Evolutionary conservation across 92 coral and sea anemone genomes (phyloP), one percentile per base, ranked within the genome.

Genomic region (Paramuricea clavata): DNA sequence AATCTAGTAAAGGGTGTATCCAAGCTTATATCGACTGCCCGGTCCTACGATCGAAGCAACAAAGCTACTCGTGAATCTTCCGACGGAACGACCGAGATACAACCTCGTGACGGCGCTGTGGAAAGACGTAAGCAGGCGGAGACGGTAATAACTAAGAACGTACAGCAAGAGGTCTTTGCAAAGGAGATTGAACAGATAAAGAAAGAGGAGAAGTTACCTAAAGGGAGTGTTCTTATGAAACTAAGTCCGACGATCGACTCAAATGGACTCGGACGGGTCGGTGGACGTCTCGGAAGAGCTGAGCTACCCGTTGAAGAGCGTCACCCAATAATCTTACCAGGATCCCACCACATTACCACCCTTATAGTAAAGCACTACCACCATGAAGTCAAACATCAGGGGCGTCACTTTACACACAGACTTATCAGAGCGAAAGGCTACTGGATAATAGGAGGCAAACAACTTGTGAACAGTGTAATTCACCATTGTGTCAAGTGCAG

Each of bases 281-380:
- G 88, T 19, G 87, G 93, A 42, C 83, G 87, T 52, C 81, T 90
- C 5, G 67, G 74, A 7, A 54, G 39, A 57, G 87, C 90, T n/a
- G 88, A 72, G 12, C 78, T 86, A 1, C 56, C 32, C 81, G 19
- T 81, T 27, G 78, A 86, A 54, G 85, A 86, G 35, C 54, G 87
- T 11, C 93, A 90, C 64, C 92, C 92, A 22, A n/a, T 90, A 15
- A 86, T 90, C 33, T 82, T 90, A 9, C 90, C 77, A 9, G 62
- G 86, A 11, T 8, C 78, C 0, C 59, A 81, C 34, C 93, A 86
- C 19, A 39, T 39, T 39, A 52, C 61, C 61, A 52, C n/a, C n/a
- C n/a, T n/a, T n/a, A n/a, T n/a, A n/a, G n/a, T n/a, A n/a, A n/a
- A n/a, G n/a, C n/a, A n/a, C n/a, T n/a, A n/a, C n/a, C n/a, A n/a